phyloP scores from a whole-genome alignment of 2,888 invertebrate genomes.

The Apodemia duryi region DNA sequence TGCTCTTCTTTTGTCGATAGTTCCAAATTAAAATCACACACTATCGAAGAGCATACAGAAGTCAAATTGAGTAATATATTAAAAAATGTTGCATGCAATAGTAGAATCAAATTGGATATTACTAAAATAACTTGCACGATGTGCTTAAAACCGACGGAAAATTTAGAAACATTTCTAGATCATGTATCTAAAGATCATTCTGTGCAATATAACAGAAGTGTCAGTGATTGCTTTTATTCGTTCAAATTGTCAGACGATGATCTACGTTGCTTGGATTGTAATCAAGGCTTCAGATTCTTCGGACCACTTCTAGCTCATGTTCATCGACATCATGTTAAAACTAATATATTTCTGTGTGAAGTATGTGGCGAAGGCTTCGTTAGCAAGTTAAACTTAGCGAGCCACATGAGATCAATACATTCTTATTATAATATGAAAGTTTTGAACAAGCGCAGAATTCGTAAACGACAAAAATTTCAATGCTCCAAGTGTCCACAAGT shows the following conservation, averaged over 20 bases:
- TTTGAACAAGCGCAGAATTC: slow-evolving; percentile 36
- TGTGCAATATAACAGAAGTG: slow-evolving; percentile 31
- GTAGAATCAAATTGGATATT: slow-evolving; percentile 45
- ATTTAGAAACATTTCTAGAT: slow-evolving; percentile 39
- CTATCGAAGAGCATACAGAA: slow-evolving; percentile 38
- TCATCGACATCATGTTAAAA: slow-evolving; percentile 41
- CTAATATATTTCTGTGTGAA: slow-evolving; percentile 43
- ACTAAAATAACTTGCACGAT: slow-evolving; percentile 44
- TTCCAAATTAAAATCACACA: slow-evolving; percentile 38
- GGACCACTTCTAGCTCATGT: slow-evolving; percentile 44
- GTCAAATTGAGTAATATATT: slow-evolving; percentile 38
- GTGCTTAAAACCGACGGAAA: slow-evolving; percentile 37
- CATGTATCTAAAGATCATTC: slow-evolving; percentile 39
- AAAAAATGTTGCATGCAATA: slow-evolving; percentile 28
- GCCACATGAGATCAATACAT: slow-evolving; percentile 50
- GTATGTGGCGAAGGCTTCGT: slow-evolving; percentile 57
- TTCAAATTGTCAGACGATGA: slow-evolving; percentile 44
- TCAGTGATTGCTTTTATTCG: slow-evolving; percentile 35
- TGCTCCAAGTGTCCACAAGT: slow-evolving; percentile 57
- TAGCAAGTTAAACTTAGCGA: slow-evolving; percentile 44
- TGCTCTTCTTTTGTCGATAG: slow-evolving; percentile 35
- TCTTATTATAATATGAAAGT: slow-evolving; percentile 34
- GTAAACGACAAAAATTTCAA: slow-evolving; percentile 32
- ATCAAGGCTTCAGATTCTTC: slow-evolving; percentile 46
- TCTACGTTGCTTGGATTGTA: slow-evolving; percentile 47